Percentiles rank a stretch among this genome's conserved stretches.
Conservation (phyloP, 1,140 invertebrate species). For the Drosophila navojoa region DNA sequence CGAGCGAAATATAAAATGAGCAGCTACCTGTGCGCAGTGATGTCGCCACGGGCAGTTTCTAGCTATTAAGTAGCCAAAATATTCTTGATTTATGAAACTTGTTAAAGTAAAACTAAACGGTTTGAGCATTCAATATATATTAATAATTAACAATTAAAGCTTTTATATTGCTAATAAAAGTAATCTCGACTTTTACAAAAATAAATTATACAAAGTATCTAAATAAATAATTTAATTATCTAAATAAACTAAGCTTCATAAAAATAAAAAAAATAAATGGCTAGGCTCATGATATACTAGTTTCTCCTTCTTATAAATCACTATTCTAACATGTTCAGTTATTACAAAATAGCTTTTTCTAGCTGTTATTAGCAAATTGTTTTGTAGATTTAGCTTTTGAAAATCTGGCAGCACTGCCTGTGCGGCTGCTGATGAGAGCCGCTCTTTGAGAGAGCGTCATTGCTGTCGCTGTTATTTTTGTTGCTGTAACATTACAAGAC, state of each 20-base stretch:
- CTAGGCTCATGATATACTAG: too few species aligned
- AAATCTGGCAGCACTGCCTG: conserved; percentile 3
- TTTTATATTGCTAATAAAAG: too few species aligned
- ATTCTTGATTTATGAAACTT: not conserved
- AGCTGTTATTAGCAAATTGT: not conserved
- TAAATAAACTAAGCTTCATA: too few species aligned
- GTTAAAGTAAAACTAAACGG: too few species aligned
- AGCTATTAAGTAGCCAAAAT: conserved; percentile 2
- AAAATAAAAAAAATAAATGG: too few species aligned
- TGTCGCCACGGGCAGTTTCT: not conserved
- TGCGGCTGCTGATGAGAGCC: conserved; percentile 11
- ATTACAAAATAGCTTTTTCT: not conserved
- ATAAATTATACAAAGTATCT: too few species aligned
- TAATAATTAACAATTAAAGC: too few species aligned
- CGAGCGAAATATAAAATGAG: conserved; percentile 22
- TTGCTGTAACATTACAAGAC: conserved; percentile 69
- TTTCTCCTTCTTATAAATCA: too few species aligned
- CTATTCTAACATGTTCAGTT: too few species aligned
- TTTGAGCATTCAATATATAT: too few species aligned
- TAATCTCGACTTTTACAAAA: too few species aligned
- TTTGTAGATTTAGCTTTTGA: not conserved
- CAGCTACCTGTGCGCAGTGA: conserved; percentile 10
- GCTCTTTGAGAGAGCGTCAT: conserved; percentile 18
- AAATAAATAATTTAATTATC: too few species aligned
- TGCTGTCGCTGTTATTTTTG: conserved; percentile 23